Evolutionary conservation across 2,888 invertebrate species (phyloP).

Genomic region (Elmis aenea): DNA sequence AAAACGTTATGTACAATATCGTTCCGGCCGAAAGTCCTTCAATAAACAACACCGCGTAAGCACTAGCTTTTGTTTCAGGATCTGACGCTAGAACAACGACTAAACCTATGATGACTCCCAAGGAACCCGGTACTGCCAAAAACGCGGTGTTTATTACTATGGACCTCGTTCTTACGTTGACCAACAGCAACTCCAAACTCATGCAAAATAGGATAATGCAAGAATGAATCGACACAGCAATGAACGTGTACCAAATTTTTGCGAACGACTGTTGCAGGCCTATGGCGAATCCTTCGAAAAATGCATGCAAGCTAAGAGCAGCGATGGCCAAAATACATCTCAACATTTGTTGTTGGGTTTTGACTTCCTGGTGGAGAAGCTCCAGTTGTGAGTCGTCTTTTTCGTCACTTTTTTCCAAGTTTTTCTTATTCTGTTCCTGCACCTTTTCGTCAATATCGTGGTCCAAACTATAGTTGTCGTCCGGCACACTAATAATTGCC

Average conservation of each 20-base stretch:
- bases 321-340: conserved; percentile 48
- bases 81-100: conserved; percentile 43
- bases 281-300: conserved; percentile 77
- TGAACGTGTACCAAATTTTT: conserved; percentile 58
- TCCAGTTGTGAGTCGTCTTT: conserved; percentile 31
- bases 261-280: conserved; percentile 64
- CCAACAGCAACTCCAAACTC: conserved; percentile 64
- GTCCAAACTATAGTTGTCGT: background rate
- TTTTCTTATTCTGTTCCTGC: background rate
- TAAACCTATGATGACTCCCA: conserved; percentile 49
- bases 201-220: conserved; percentile 77
- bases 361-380: conserved; percentile 27
- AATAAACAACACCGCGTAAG: conserved; percentile 21
- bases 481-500: background rate
- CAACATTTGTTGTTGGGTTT: conserved; percentile 39
- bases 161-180: conserved; percentile 35
- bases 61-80: conserved; percentile 36
- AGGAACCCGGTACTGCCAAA: conserved; percentile 48
- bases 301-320: conserved; percentile 72
- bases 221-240: conserved; percentile 73
- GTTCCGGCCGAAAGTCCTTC: conserved; percentile 72
- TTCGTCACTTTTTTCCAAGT: conserved; percentile 12
- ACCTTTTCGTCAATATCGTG: conserved; percentile 6
- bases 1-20: conserved; percentile 69
- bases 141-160: conserved; percentile 47